These are phyloP conservation scores for Cacatua alba DNA, from an alignment of 2,113 vertebrate genomes.

Conservation along the genomic window DNA sequence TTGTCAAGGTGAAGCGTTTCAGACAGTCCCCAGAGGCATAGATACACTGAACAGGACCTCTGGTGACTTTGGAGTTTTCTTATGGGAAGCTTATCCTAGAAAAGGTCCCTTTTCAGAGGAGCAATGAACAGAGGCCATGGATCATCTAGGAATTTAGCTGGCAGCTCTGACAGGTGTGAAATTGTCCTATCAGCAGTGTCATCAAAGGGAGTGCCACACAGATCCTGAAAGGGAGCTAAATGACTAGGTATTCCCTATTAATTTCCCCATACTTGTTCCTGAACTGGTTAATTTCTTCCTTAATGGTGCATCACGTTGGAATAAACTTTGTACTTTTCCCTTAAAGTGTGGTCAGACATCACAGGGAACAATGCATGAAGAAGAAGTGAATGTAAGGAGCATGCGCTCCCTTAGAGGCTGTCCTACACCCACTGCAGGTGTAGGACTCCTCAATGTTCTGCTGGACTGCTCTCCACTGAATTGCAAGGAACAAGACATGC, in stretches of 20 bases:
- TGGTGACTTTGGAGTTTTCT: background rate
- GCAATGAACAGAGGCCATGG: background rate
- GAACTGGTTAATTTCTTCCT: background rate
- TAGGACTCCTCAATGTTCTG: background rate
- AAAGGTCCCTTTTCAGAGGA: background rate
- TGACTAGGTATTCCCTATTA: background rate
- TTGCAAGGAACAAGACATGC: background rate
- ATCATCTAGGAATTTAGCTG: background rate
- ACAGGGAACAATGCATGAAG: background rate
- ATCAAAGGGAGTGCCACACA: background rate
- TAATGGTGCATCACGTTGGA: background rate
- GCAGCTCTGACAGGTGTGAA: constrained; percentile 27
- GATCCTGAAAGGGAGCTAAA: background rate
- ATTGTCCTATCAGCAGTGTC: background rate
- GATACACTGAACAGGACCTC: background rate
- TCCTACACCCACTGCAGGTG: background rate
- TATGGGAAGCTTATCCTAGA: background rate
- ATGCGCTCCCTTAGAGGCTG: background rate
- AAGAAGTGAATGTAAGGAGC: background rate
- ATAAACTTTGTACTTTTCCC: background rate
- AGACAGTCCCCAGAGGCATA: background rate
- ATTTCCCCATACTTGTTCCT: background rate
- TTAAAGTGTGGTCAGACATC: background rate
- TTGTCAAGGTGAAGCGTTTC: background rate
- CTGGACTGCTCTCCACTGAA: background rate